Evolutionary conservation across 2,797 vertebrate genomes (phyloP).

Genomic region (Pempheris klunzingeri): DNA sequence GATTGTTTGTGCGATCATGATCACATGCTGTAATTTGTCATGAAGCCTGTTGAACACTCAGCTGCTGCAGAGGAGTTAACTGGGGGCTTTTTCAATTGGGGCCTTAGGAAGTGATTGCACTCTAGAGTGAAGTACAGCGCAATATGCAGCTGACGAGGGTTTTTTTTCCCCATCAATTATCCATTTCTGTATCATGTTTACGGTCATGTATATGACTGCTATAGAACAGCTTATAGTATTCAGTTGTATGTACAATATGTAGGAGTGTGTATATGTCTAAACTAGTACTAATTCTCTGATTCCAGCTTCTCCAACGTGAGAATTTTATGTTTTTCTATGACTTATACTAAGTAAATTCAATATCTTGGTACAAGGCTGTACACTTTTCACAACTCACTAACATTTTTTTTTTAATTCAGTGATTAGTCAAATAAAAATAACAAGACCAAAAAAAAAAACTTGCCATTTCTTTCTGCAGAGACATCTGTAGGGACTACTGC

Average conservation of each 20-base stretch:
- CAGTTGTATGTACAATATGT: too few species aligned
- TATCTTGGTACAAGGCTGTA: too few species aligned
- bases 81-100: conserved; percentile 18
- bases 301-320: not conserved
- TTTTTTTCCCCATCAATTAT: not conserved
- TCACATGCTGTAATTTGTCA: conserved; percentile 66
- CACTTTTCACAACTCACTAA: not conserved
- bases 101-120: too few species aligned
- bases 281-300: not conserved
- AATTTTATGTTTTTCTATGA: not conserved
- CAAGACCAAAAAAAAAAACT: not conserved
- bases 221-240: not conserved
- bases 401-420: not conserved
- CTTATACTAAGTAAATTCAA: not conserved
- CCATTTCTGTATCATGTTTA: not conserved
- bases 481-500: not conserved
- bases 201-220: not conserved
- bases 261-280: not conserved
- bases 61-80: conserved; percentile 34
- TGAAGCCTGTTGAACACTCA: conserved; percentile 49
- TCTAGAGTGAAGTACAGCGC: conserved; percentile 1
- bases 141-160: not conserved
- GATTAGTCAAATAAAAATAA: not conserved
- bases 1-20: conserved; percentile 52
- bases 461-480: conserved; percentile 9